These are phyloP conservation scores for Macroramphosus scolopax DNA, from an alignment of 2,797 vertebrate genomes.

Conservation along the genomic window DNA sequence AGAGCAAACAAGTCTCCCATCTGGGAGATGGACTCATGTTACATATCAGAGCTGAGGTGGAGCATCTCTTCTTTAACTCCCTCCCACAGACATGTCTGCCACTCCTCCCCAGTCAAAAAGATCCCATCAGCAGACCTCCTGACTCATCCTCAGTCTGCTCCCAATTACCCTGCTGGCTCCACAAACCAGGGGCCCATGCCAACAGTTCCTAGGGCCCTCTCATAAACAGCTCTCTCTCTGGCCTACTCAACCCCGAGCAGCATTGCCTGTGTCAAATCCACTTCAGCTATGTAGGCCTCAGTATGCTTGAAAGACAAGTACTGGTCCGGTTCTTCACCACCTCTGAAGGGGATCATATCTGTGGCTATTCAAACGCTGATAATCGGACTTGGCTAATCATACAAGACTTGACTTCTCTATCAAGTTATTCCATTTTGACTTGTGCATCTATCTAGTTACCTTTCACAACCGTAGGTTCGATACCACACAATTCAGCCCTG, in stretches of 20 bases:
- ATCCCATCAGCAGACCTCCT: conserved; percentile 53
- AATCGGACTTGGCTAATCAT: too few relatives aligned
- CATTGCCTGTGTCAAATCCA: conserved; percentile 25
- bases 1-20: conserved; percentile 58
- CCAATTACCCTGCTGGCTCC: conserved; percentile 72
- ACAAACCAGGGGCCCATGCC: conserved; percentile 32
- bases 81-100: conserved; percentile 39
- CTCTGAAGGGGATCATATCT: too few relatives aligned
- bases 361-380: too few relatives aligned
- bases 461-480: too few relatives aligned
- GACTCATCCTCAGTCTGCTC: conserved; percentile 72
- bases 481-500: too few relatives aligned
- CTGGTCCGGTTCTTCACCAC: too few relatives aligned
- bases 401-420: too few relatives aligned
- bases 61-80: conserved; percentile 47
- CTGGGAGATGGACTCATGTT: conserved; percentile 63
- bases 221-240: conserved; percentile 45
- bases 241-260: conserved; percentile 24
- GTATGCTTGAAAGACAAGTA: too few relatives aligned
- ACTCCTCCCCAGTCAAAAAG: conserved; percentile 48
- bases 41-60: conserved; percentile 46
- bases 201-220: conserved; percentile 42
- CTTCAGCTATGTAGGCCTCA: too few relatives aligned
- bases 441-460: too few relatives aligned
- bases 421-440: too few relatives aligned